Evolutionary conservation across 2,797 vertebrate genomes (phyloP).

Genomic region (Momotus momota): DNA sequence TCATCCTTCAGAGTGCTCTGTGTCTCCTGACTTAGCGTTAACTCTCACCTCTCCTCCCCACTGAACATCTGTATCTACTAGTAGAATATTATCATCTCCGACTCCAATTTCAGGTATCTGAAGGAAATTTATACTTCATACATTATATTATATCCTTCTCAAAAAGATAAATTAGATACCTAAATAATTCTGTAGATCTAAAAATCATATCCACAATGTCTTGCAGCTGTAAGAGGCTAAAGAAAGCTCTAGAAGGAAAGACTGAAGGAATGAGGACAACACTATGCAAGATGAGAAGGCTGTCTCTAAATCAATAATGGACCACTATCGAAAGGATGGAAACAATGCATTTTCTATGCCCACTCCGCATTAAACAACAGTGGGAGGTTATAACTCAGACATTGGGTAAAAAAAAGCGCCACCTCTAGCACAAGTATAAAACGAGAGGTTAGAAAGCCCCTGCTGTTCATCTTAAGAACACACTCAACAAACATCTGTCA

Average conservation of each 20-base stretch:
- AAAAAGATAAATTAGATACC: neutral
- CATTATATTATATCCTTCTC: neutral
- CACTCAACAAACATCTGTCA: neutral
- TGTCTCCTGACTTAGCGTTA: conserved; percentile 25
- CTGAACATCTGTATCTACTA: neutral
- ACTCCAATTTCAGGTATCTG: neutral
- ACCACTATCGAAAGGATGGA: neutral
- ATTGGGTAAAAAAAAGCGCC: accelerated
- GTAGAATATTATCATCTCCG: neutral
- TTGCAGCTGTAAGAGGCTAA: neutral
- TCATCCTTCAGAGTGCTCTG: conserved; percentile 39
- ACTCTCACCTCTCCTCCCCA: conserved; percentile 23
- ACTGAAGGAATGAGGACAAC: neutral
- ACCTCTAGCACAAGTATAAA: neutral
- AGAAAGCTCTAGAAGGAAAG: neutral
- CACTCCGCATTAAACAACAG: neutral
- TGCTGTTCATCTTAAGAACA: neutral
- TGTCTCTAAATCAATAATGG: neutral
- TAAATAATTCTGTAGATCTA: neutral
- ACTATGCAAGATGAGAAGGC: neutral
- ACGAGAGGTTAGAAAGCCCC: neutral
- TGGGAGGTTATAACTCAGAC: neutral
- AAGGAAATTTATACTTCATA: neutral
- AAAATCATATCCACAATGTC: neutral
- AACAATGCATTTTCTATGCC: neutral